Evolutionary conservation across 2,888 invertebrate genomes (phyloP), one percentile per base, ranked within the genome.

Genomic region (Gerris lacustris): DNA sequence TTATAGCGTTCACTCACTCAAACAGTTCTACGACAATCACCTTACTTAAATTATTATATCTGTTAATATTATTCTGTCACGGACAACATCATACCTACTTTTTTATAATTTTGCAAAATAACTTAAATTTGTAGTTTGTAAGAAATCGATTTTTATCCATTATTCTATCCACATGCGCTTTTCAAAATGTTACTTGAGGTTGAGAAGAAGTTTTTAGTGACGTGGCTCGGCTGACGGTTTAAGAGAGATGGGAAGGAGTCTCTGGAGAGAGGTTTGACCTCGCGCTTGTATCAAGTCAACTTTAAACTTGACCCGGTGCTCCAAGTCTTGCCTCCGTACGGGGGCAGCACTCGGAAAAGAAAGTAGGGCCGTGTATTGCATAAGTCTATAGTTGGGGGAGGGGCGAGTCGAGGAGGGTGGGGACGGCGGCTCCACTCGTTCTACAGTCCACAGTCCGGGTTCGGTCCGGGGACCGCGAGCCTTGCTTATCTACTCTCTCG

Each of bases 361-460:
- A 45, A 62, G 62, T 67, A 45, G 68, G 66, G 15, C 18, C 67
- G n/a, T 9, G 55, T 15, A 55, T 55, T 55, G 55, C 55, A 55
- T 55, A 55, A 55, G 31, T 31, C 31, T 31, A 31, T 31, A 31
- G 31, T 31, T 31, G 31, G 31, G 62, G 63, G 43, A 17, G 64
- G 64, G 7, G 17, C 63, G 15, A 11, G 11, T 44, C n/a, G 70
- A 47, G 67, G 45, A 55, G 44, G 70, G 67, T 5, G 9, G 62
- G 62, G 15, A n/a, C n/a, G n/a, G 5, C 62, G 62, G 62, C 62
- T n/a, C n/a, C n/a, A 15, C 62, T n/a, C 15, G 62, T 62, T 15
- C 62, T 15, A 62, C 15, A n/a, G 15, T n/a, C 15, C n/a, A n/a
- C 55, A 68, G 69, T 63, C 47, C 71, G 45, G 66, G 69, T 68